Percentiles rank a stretch among this genome's conserved stretches.
phyloP scores from a whole-genome alignment of 2,888 invertebrate species.

The Kuschelorhynchus macadamiae region DNA sequence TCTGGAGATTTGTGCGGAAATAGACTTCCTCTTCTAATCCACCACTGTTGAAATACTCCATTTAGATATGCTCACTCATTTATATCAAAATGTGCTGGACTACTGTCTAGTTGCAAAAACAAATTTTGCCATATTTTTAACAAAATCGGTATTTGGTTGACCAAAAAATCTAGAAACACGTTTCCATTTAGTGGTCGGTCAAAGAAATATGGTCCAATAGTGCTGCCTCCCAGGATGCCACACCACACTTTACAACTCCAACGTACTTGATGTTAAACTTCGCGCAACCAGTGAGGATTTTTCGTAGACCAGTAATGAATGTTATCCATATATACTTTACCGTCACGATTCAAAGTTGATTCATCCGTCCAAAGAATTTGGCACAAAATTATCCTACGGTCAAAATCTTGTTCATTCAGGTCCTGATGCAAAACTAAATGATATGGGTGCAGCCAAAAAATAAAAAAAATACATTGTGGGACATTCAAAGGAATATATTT shows the following conservation, averaged over 20 bases:
- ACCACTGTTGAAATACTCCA: no score
- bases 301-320: constrained; percentile 54
- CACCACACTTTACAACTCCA: constrained; percentile 27
- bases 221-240: constrained; percentile 36
- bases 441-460: constrained; percentile 22
- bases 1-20: no score
- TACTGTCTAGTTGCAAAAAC: no score
- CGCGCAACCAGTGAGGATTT: constrained; percentile 56
- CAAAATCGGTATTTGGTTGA: no score
- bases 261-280: constrained; percentile 32
- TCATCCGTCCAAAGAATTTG: constrained; percentile 57
- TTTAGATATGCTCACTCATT: no score
- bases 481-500: constrained; percentile 2
- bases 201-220: constrained; percentile 24
- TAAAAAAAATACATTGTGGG: constrained; percentile 12
- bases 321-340: constrained; percentile 56
- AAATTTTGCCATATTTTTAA: no score
- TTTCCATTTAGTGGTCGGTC: no score
- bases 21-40: no score
- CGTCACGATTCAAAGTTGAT: constrained; percentile 54
- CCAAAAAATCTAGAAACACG: no score
- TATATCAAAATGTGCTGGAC: no score
- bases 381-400: constrained; percentile 8
- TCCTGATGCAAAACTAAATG: constrained; percentile 11
- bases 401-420: constrained; percentile 4